phyloP scores from a whole-genome alignment of 92 coral and sea anemone species.

The Metridium senile region DNA sequence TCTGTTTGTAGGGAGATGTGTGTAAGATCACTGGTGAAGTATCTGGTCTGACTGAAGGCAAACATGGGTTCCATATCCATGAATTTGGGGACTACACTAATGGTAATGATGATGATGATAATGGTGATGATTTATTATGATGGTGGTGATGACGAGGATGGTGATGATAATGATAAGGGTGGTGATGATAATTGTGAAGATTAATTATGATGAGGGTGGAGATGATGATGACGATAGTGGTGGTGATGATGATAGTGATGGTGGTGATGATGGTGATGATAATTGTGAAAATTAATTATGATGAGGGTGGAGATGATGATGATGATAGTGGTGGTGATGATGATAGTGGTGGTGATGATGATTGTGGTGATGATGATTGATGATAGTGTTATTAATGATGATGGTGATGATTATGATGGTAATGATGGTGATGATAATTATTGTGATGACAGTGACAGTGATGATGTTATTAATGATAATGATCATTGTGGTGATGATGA shows the following conservation, averaged over 20 bases:
- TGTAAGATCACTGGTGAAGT: conserved; percentile 84
- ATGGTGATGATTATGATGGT: no score
- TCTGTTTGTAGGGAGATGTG: conserved; percentile 4
- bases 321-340: background rate
- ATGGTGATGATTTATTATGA: background rate
- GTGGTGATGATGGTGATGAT: background rate
- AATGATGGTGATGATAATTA: no score
- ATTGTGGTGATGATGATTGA: no score
- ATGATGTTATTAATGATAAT: background rate
- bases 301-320: background rate
- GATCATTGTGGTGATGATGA: background rate
- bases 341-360: no score
- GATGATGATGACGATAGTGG: no score
- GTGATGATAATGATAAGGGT: background rate
- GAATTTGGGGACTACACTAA: conserved; percentile 94
- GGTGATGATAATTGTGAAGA: background rate
- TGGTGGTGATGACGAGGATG: background rate
- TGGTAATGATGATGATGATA: conserved; percentile 53
- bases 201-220: no score
- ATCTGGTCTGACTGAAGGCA: conserved; percentile 75
- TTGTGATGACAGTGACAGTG: background rate
- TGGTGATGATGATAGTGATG: background rate
- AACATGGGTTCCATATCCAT: conserved; percentile 98
- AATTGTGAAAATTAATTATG: background rate
- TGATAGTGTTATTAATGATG: background rate